A percentile compares a stretch with the other conserved stretches of the same genome.
These are phyloP conservation scores for Anas platyrhynchos DNA, from an alignment of 2,113 vertebrate species.

Conservation along the genomic window DNA sequence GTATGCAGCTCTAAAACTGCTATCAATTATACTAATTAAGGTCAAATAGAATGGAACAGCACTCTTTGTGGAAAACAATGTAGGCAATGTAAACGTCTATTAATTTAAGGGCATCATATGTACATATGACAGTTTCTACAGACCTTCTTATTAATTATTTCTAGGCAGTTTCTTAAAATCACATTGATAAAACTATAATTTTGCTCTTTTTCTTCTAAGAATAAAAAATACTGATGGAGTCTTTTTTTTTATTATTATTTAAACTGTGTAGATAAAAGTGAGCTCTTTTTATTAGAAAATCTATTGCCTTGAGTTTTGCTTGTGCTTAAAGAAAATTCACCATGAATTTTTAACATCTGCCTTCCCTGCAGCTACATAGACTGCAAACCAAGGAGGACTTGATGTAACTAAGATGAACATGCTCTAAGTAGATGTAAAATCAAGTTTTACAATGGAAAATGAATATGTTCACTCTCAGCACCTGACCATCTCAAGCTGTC, in stretches of 20 bases:
- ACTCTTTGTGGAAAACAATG: conserved; percentile 56
- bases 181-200: not conserved
- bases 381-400: not conserved
- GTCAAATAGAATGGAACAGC: conserved; percentile 64
- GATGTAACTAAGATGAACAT: not conserved
- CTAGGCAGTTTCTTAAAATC: not conserved
- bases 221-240: not conserved
- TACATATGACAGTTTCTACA: conserved; percentile 35
- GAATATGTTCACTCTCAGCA: not conserved
- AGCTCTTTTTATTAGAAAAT: not conserved
- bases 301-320: not conserved
- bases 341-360: not conserved
- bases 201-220: not conserved
- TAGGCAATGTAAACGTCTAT: conserved; percentile 47
- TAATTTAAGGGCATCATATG: conserved; percentile 60
- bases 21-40: conserved; percentile 79
- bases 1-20: conserved; percentile 51
- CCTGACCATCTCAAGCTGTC: not conserved
- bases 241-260: not conserved
- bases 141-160: conserved; percentile 55
- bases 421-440: not conserved
- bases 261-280: not conserved
- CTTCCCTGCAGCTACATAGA: not conserved
- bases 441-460: not conserved
- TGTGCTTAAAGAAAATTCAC: not conserved